Base-by-base conservation (phyloP, 92 coral and sea anemone genomes). In the Porites rus region DNA sequence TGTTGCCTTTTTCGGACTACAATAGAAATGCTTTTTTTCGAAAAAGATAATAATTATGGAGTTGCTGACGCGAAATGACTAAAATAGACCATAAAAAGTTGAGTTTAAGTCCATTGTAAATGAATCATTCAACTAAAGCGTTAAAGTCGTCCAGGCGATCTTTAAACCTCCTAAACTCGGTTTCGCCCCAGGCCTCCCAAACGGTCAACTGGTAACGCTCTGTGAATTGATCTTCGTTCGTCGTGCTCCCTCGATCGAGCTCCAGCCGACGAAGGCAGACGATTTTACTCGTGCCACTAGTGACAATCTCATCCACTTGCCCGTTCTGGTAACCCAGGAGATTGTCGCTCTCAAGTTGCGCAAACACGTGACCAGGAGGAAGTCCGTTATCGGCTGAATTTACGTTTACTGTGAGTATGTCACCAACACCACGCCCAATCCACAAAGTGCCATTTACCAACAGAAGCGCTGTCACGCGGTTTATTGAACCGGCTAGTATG, bases 151-250 rank as follows among this genome's bases (percentile, higher is more conserved):
- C 93, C 31, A 87, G 80, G 51, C 91, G 86, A 10, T 86, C 69
- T 38, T 83, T 88, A 14, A 95, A 95, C 12, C 28, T 81, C 63
- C 72, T 85, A 66, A 95, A 95, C 68, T 93, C 94, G 20, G 73
- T 78, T 77, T 86, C 81, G 54, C 98, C 96, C 98, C 98, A 95
- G 86, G 96, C 96, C 76, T 95, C 98, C 94, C 95, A 92, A 50
- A 92, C 90, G 13, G 88, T 74, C 88, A 95, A 83, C 75, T 95
- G 98, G 71, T 93, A 93, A 8, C 98, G 94, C 77, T 95, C 98
- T 54, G 93, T 93, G 52, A 80, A 90, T 10, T 87, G 91, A 80
- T 95, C 98, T 50, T 83, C 91, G 20, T 22, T 38, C 21, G 59
- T 65, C 21, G 70, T 13, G 75, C 90, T 91, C 86, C 84, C 64